phyloP scores from a whole-genome alignment of 2,113 vertebrate genomes.

The Callithrix jacchus region DNA sequence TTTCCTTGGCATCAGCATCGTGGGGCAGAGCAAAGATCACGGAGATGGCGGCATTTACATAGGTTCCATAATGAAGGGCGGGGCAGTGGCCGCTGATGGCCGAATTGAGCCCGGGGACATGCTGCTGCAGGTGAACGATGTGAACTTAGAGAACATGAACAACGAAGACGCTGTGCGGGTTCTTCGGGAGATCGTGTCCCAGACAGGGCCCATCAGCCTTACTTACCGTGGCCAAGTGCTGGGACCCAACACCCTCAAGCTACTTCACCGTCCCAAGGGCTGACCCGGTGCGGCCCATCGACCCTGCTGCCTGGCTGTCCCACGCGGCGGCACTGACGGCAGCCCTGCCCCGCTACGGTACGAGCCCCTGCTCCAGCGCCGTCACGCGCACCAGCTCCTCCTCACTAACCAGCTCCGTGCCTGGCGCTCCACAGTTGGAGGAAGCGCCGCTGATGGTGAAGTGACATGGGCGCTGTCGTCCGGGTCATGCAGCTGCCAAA shows the following conservation, averaged over 20 bases:
- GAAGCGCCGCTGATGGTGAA: slow-evolving; percentile 94
- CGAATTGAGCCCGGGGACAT: slow-evolving; percentile 98
- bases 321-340: slow-evolving; percentile 97
- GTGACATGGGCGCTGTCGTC: slow-evolving; percentile 97
- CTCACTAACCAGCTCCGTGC: slow-evolving; percentile 92
- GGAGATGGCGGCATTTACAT: slow-evolving; percentile 99
- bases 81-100: slow-evolving; percentile 96
- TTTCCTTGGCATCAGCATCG: slow-evolving; percentile 98
- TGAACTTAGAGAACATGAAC: slow-evolving; percentile 99
- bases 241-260: slow-evolving; percentile 96
- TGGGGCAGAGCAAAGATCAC: slow-evolving; percentile 97
- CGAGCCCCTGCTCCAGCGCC: slow-evolving; percentile 90
- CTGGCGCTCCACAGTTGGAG: slow-evolving; percentile 91
- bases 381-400: slow-evolving; percentile 90
- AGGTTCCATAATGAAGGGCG: slow-evolving; percentile 99
- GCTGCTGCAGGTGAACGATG: slow-evolving; percentile 97
- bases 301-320: slow-evolving; percentile 98
- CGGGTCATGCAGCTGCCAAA: slow-evolving; percentile 97
- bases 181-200: slow-evolving; percentile 94
- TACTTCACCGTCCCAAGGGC: slow-evolving; percentile 99
- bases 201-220: slow-evolving; percentile 98
- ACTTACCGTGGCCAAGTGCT: slow-evolving; percentile 99
- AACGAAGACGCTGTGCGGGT: slow-evolving; percentile 97
- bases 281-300: slow-evolving; percentile 97
- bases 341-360: slow-evolving; percentile 96